Conservation (phyloP, 2,888 invertebrate species). For the Petrolisthes cinctipes region DNA sequence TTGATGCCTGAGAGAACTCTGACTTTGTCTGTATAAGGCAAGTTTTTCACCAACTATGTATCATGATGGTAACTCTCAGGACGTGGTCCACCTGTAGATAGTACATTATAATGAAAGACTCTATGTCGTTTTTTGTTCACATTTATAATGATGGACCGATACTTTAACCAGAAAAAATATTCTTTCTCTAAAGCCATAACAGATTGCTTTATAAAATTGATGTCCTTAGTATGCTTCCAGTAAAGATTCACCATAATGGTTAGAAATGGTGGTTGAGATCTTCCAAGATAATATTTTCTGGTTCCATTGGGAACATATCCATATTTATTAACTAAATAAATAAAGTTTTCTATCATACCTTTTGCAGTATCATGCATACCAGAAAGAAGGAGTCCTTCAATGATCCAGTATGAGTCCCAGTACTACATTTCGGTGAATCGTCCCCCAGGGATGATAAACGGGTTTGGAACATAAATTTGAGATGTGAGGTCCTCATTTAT, state of each 20-base stretch:
- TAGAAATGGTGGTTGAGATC: constrained; percentile 73
- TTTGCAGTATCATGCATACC: constrained; percentile 83
- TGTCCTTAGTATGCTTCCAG: constrained; percentile 79
- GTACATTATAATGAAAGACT: constrained; percentile 58
- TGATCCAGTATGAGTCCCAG: constrained; percentile 96
- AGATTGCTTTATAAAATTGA: constrained; percentile 74
- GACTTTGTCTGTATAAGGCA: constrained; percentile 69
- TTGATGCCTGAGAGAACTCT: constrained; percentile 86
- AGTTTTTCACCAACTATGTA: constrained; percentile 16
- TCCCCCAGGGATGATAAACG: constrained; percentile 79
- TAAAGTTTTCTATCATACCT: constrained; percentile 88
- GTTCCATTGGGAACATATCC: constrained; percentile 77
- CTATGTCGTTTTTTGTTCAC: constrained; percentile 74
- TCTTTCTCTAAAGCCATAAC: constrained; percentile 70
- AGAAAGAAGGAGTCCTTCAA: constrained; percentile 86
- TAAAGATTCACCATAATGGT: constrained; percentile 82
- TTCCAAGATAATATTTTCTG: constrained; percentile 80
- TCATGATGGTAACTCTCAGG: constrained; percentile 83
- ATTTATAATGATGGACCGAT: constrained; percentile 70
- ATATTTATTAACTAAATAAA: constrained; percentile 81
- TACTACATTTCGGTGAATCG: constrained; percentile 80
- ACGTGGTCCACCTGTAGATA: constrained; percentile 78
- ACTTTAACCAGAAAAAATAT: constrained; percentile 84
- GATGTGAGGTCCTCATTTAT: constrained; percentile 76
- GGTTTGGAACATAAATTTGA: constrained; percentile 86